These are phyloP conservation scores for Xylota segnis DNA, from an alignment of 2,888 invertebrate genomes.

Conservation along the genomic window DNA sequence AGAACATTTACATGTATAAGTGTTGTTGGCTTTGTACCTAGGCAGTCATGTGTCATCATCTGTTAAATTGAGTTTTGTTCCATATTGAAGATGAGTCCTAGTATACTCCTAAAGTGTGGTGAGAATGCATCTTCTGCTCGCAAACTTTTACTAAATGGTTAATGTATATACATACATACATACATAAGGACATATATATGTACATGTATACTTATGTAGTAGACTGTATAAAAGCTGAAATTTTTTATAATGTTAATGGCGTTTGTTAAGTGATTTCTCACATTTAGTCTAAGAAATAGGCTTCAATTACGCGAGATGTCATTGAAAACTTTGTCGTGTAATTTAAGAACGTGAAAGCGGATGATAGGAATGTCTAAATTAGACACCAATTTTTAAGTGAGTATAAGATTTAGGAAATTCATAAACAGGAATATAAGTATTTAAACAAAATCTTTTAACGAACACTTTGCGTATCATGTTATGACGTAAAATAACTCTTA, in stretches of 20 bases:
- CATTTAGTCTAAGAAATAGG: slow-evolving; percentile 62
- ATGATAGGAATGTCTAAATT: neutral
- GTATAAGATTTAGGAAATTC: neutral
- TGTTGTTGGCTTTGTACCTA: slow-evolving; percentile 45
- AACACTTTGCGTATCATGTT: no score
- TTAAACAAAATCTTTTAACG: no score
- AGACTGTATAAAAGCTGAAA: neutral
- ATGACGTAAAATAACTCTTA: no score
- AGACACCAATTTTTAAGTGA: neutral
- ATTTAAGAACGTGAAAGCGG: slow-evolving; percentile 9
- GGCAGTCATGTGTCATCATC: slow-evolving; percentile 73
- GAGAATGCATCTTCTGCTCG: slow-evolving; percentile 53
- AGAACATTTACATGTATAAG: slow-evolving; percentile 14
- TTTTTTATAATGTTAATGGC: slow-evolving; percentile 47
- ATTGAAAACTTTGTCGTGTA: slow-evolving; percentile 47
- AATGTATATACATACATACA: neutral
- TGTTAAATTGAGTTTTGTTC: slow-evolving; percentile 73
- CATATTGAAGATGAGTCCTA: slow-evolving; percentile 51
- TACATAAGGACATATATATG: neutral
- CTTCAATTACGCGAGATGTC: slow-evolving; percentile 51
- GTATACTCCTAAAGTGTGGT: slow-evolving; percentile 32
- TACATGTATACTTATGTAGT: no score
- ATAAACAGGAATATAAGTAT: neutral
- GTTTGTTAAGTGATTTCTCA: slow-evolving; percentile 66
- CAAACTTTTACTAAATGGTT: slow-evolving; percentile 8